Base-by-base conservation (phyloP, 2,888 invertebrate species). In the Entomobrya proxima region DNA sequence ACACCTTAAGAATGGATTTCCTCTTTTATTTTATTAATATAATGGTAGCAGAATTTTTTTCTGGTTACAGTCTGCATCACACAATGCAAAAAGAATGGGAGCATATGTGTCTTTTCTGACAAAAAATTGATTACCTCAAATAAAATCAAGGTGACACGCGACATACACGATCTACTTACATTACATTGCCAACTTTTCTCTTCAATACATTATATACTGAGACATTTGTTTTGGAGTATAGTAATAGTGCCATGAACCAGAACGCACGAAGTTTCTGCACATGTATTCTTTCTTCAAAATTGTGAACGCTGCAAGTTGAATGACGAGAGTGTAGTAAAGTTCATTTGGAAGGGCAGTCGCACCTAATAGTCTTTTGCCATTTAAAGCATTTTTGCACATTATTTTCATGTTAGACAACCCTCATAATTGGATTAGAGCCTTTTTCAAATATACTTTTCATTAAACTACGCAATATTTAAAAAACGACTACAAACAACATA, bases 111-210 rank as follows among this genome's bases (percentile, higher is more conserved):
- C 40, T 40, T 72, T 80, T 40, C 44, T 50, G 40, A 55, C 72
- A 80, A 80, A 67, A 67, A 80, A 80, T 80, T 80, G 80, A 80
- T 80, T 80, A 40, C 80, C 32, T 72, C 50, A 80, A 67, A 72
- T 69, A 80, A 80, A 80, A 69, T 80, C 80, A 80, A 80, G 80
- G 80, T 80, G 80, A 80, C 80, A 80, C 80, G 80, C 69, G 80
- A 80, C 80, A 72, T n/a, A n/a, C 69, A 80, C 72, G 69, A 55
- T 52, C 80, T 80, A 80, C 40, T 21, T 61, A 32, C 61, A 32
- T 4, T 67, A 67, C 40, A 37, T 21, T 67, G 40, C 15, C 18
- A 40, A 67, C 40, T 67, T 40, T 58, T 27, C 15, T 50, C 18
- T 50, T 50, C 15, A 15, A 32, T 58, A 32, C 58, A 5, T 64